A percentile compares a stretch with the other conserved stretches of the same genome.
Evolutionary conservation across 2,797 vertebrate genomes (phyloP).

Genomic region (Channa striata): DNA sequence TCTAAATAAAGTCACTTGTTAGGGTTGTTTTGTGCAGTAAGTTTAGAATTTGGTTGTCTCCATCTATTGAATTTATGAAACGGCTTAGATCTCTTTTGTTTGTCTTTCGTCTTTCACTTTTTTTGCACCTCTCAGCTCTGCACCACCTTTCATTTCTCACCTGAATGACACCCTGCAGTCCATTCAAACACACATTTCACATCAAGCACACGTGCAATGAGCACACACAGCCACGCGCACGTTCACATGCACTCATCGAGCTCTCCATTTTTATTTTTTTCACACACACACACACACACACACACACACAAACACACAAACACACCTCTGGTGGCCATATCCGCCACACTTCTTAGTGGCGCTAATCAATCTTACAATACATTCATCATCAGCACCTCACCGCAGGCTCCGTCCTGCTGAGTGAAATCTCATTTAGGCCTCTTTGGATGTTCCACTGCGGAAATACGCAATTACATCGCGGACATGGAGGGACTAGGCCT

Average conservation of each 20-base stretch:
- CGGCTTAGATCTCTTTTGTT: constrained; percentile 25
- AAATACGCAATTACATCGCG: constrained; percentile 79
- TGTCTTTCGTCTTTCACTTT: constrained; percentile 16
- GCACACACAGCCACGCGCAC: constrained; percentile 30
- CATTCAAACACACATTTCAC: constrained; percentile 50
- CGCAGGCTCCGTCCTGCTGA: constrained; percentile 74
- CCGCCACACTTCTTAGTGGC: constrained; percentile 85
- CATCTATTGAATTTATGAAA: constrained; percentile 36
- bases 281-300: constrained; percentile 22
- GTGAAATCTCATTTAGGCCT: constrained; percentile 82
- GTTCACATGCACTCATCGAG: constrained; percentile 39
- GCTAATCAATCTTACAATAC: constrained; percentile 91
- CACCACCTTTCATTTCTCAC: constrained; percentile 81
- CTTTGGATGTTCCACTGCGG: constrained; percentile 75
- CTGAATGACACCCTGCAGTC: constrained; percentile 83
- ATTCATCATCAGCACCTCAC: constrained; percentile 81
- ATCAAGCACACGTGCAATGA: constrained; percentile 14
- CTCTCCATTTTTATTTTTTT: constrained; percentile 28
- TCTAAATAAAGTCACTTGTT: constrained; percentile 53
- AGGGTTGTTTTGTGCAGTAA: constrained; percentile 35
- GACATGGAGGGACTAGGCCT: constrained; percentile 69
- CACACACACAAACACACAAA: constrained; percentile 32
- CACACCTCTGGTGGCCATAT: constrained; percentile 73
- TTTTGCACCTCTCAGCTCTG: constrained; percentile 74
- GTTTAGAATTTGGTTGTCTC: constrained; percentile 36